Evolutionary conservation across 2,113 vertebrate genomes (phyloP).

Genomic region (Phalacrocorax aristotelis): DNA sequence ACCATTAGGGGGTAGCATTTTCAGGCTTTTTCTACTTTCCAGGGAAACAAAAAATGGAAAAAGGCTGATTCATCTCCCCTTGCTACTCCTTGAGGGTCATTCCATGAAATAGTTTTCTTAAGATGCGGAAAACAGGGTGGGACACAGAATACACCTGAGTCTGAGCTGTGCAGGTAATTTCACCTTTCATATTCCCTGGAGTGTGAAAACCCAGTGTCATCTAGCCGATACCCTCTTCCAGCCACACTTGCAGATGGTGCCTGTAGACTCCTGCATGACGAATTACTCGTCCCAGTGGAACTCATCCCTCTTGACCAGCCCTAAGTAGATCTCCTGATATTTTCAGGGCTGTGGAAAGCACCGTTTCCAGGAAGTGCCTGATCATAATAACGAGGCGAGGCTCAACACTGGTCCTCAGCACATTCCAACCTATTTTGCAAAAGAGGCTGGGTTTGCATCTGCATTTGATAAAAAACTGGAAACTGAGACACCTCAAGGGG

Average conservation of each 20-base stretch:
- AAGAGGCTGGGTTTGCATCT: not conserved
- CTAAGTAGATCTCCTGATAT: not conserved
- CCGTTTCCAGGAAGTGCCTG: not conserved
- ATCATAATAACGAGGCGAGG: not conserved
- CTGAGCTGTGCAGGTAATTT: not conserved
- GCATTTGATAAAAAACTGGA: not conserved
- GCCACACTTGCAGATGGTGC: not conserved
- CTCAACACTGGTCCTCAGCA: not conserved
- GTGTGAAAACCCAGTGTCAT: not conserved
- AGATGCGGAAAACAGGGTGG: not conserved
- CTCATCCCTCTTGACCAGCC: not conserved
- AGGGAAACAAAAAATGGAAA: not conserved
- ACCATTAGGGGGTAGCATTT: constrained; percentile 35
- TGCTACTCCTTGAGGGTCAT: not conserved
- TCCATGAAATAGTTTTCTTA: not conserved
- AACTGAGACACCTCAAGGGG: not conserved
- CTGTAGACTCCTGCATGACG: not conserved
- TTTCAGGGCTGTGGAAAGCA: not conserved
- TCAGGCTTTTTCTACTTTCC: constrained; percentile 4
- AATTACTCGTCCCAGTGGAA: not conserved
- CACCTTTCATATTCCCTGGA: not conserved
- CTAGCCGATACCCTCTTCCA: not conserved
- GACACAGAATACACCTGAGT: not conserved
- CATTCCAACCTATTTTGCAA: not conserved
- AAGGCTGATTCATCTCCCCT: not conserved